These are phyloP conservation scores for Speoplatyrhinus poulsoni DNA, from an alignment of 2,113 vertebrate genomes.

Conservation along the genomic window DNA sequence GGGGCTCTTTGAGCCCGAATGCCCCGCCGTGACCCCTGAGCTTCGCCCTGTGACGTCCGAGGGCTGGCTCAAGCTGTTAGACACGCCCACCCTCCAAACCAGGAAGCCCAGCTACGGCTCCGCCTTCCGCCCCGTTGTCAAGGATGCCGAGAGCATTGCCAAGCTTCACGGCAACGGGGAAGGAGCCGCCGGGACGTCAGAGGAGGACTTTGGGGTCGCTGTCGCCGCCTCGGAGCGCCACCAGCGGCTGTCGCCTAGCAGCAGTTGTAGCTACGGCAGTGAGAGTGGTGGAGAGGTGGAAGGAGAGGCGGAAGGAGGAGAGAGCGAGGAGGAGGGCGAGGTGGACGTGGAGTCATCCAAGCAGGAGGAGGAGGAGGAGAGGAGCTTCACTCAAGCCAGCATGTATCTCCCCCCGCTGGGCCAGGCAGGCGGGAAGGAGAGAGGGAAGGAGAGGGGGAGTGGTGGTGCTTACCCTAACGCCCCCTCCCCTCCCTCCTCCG, in stretches of 20 bases:
- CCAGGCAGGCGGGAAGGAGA: slow-evolving; percentile 71
- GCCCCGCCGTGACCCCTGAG: slow-evolving; percentile 64
- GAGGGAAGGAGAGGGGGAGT: slow-evolving; percentile 73
- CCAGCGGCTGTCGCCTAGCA: slow-evolving; percentile 80
- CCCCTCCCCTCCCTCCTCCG: slow-evolving; percentile 69
- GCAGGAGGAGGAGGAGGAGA: slow-evolving; percentile 84
- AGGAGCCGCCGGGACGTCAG: slow-evolving; percentile 49
- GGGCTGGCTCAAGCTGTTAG: slow-evolving; percentile 78
- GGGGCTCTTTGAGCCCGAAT: slow-evolving; percentile 78
- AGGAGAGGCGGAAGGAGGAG: slow-evolving; percentile 77
- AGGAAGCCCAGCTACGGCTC: slow-evolving; percentile 85
- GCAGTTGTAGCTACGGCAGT: slow-evolving; percentile 89
- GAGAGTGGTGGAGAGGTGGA: slow-evolving; percentile 83
- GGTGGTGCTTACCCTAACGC: slow-evolving; percentile 60
- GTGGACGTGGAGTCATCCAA: slow-evolving; percentile 93
- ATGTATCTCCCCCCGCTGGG: slow-evolving; percentile 70
- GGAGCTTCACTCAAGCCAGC: slow-evolving; percentile 57
- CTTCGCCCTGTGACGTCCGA: slow-evolving; percentile 72
- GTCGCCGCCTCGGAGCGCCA: slow-evolving; percentile 63
- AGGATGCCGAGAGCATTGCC: slow-evolving; percentile 88
- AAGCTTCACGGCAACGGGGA: slow-evolving; percentile 81
- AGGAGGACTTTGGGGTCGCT: slow-evolving; percentile 73
- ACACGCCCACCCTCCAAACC: slow-evolving; percentile 72
- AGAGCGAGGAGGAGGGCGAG: slow-evolving; percentile 85
- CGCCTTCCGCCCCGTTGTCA: slow-evolving; percentile 90